Percentiles rank a stretch among this genome's conserved stretches.
Evolutionary conservation across 1,140 invertebrate genomes (phyloP).

Genomic region (Oncopodura yosiiana): DNA sequence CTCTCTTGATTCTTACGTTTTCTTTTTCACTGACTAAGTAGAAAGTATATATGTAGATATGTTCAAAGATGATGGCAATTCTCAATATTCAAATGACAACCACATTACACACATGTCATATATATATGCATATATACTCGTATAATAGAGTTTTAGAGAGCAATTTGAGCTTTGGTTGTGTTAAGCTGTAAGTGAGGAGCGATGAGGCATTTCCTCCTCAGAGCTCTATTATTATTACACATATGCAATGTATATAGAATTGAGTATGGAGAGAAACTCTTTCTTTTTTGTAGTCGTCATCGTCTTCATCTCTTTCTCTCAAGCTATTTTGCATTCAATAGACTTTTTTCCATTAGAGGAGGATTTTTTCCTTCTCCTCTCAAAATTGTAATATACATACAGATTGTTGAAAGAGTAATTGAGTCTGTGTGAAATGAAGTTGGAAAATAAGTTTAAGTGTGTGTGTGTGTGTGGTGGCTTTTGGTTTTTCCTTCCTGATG

Average conservation of each 20-base stretch:
- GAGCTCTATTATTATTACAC: too few species aligned
- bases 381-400: slow-evolving; percentile 21
- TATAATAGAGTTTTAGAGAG: slow-evolving; percentile 25
- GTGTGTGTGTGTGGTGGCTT: not conserved
- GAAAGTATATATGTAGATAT: not conserved
- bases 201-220: slow-evolving; percentile 8
- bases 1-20: too few species aligned
- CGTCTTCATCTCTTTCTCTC: not conserved
- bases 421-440: slow-evolving; percentile 29
- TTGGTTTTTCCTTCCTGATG: not conserved
- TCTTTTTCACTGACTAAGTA: slow-evolving; percentile 11
- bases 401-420: slow-evolving; percentile 34
- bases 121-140: slow-evolving; percentile 27
- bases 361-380: slow-evolving; percentile 29
- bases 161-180: slow-evolving; percentile 26
- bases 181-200: slow-evolving; percentile 16
- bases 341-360: slow-evolving; percentile 36
- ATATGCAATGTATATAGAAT: too few species aligned
- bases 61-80: slow-evolving; percentile 19
- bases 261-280: too few species aligned
- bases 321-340: slow-evolving; percentile 35
- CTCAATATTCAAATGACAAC: too few species aligned
- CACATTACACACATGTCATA: too few species aligned
- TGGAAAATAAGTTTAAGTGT: not conserved
- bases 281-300: too few species aligned